Base-by-base conservation (phyloP, 2,888 invertebrate species). In the Lathronympha strigana region DNA sequence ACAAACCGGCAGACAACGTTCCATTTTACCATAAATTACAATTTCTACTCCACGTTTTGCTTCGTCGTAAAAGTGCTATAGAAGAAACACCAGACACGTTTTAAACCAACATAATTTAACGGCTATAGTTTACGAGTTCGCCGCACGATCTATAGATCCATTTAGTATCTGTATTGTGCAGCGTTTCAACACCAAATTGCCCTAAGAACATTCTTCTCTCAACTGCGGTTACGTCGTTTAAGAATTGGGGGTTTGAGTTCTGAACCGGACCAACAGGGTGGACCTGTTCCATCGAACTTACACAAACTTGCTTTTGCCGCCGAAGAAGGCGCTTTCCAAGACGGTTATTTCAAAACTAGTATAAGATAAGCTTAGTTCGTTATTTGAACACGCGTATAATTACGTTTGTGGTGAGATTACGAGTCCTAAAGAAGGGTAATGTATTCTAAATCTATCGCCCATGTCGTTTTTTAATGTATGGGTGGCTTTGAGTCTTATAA, bases 341-440 rank as follows among this genome's bases (percentile, higher is more conserved):
- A 38, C 33, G 19, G 38, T 43, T 31, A n/a, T 17, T 19, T 23
- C 11, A n/a, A 36, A 36, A 25, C 1, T 4, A 17, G 9, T 50
- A 17, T n/a, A 5, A 11, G 8, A 17, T 21, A 19, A 5, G n/a
- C 9, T 51, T 57, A 50, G 33, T 43, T 51, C 9, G 4, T 15
- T n/a, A 11, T 31, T 51, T 63, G 4, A n/a, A 31, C 23, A 53
- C 47, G 19, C 36, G 45, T 1, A 58, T 5, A 8, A 3, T 6
- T 60, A 53, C 51, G 9, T 47, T 64, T 53, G 64, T 21, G 40
- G 45, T 45, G 50, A 58, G 57, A 63, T 62, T 45, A 49, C 51
- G 23, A 53, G 64, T 58, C 64, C 64, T 64, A 64, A 64, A 64
- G 51, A 60, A 64, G 58, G 51, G 58, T 64, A 64, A 64, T 64